Conservation (phyloP, 1,140 invertebrate genomes). For the Drosophila ohnishii region DNA sequence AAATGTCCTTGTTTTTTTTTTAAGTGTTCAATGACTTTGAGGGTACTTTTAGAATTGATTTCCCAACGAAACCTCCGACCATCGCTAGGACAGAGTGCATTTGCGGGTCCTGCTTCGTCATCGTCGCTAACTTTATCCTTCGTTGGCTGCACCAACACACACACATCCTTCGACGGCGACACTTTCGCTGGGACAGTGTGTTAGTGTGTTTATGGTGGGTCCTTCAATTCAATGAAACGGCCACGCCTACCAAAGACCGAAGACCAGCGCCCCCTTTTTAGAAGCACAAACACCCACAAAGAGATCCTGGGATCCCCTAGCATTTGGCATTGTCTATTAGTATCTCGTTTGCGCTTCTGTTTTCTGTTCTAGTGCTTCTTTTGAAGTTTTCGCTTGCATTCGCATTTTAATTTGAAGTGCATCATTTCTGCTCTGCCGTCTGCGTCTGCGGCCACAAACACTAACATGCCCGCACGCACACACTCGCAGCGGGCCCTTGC, state of each 20-base stretch:
- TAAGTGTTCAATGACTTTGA: neutral
- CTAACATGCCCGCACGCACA: slow-evolving; percentile 49
- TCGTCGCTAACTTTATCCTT: slow-evolving; percentile 79
- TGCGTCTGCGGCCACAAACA: slow-evolving; percentile 68
- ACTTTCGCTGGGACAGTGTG: slow-evolving; percentile 79
- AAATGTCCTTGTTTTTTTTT: neutral
- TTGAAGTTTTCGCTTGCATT: slow-evolving; percentile 81
- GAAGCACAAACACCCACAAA: slow-evolving; percentile 6
- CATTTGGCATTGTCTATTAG: slow-evolving; percentile 78
- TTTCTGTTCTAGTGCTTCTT: slow-evolving; percentile 81
- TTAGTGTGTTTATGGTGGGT: slow-evolving; percentile 71
- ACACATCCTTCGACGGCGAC: slow-evolving; percentile 37
- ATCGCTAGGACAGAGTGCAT: slow-evolving; percentile 68
- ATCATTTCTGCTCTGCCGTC: slow-evolving; percentile 67
- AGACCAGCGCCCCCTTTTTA: slow-evolving; percentile 24
- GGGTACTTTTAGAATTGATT: slow-evolving; percentile 1
- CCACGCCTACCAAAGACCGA: slow-evolving; percentile 38
- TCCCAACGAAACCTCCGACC: neutral
- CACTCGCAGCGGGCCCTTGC: slow-evolving; percentile 30
- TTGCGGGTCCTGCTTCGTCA: slow-evolving; percentile 65
- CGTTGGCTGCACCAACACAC: slow-evolving; percentile 45
- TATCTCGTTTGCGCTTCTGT: slow-evolving; percentile 81
- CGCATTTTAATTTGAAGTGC: slow-evolving; percentile 81
- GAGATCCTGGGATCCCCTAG: slow-evolving; percentile 22
- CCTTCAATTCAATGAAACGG: slow-evolving; percentile 61